Base-by-base conservation (phyloP, 2,797 vertebrate genomes). In the Lithobates sylvaticus region DNA sequence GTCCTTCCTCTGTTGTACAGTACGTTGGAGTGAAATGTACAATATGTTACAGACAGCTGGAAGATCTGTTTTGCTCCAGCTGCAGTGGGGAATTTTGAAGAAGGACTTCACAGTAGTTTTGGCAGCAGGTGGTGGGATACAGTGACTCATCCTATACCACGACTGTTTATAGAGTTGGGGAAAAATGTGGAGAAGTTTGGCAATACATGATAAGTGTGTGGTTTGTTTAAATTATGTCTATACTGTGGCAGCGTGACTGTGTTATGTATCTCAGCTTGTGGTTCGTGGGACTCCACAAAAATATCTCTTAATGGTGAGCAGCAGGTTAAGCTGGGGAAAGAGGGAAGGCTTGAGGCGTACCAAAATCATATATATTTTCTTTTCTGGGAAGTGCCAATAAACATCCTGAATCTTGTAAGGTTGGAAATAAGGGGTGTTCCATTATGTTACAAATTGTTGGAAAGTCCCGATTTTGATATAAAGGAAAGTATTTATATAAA, bases 211-310 rank as follows among this genome's bases (percentile, higher is more conserved):
- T 83, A 78, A 72, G 75, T 36, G 32, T 87, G 85, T 83, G 85
- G 80, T 83, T 87, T 83, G 80, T 73, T 83, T 83, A 82, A 83
- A 78, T 87, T 74, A 87, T 74, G 85, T 87, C 85, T 86, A 78
- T 73, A 54, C 67, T 82, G 80, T 78, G 79, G 80, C 75, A 76
- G 67, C 76, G 39, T 78, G 68, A 83, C 75, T 36, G 85, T 54
- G 54, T 23, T 78, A 78, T 83, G 80, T 78, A 83, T 83, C 67
- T 73, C 68, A 76, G 80, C 44, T 71, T 83, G 85, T 87, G 85
- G 85, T 87, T 83, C 68, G 68, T 81, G 67, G 73, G 47, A 82
- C 76, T 86, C 50, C 84, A 81, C 85, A 71, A 76, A 74, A 76
- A 36, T 81, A 61, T 75, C 67, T 74, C 71, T 58, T 47, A 67